Base-by-base conservation (phyloP, 2,888 invertebrate species). In the Andrena hattorfiana region DNA sequence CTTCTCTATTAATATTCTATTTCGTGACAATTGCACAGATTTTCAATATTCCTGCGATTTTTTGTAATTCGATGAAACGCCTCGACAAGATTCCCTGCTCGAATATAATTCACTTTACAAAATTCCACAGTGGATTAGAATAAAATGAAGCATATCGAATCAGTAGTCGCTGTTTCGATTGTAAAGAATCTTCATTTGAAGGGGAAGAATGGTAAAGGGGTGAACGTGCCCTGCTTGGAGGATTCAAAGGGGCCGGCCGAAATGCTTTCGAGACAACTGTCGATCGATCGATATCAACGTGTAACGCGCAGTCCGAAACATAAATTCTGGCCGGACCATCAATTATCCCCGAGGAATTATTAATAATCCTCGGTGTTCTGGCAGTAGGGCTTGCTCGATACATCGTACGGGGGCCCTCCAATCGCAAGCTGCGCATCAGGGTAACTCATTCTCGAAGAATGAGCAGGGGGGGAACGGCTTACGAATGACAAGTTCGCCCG, bases 351-450 rank as follows among this genome's bases (percentile, higher is more conserved):
- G 54, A 1, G 67, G 74, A 85, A 89, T 89, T 87, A 89, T 89
- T 89, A 89, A 89, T 89, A 89, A 89, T 85, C 77, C 74, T 82
- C 70, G 74, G 77, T 77, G 77, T 70, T 54, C 69, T 62, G 73
- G 71, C 81, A 77, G 73, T 56, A 60, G 62, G 66, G 66, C 73
- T 64, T 54, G 23, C n/a, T 67, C 72, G 68, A 85, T 84, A 48
- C 75, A 62, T 69, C 76, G 72, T 62, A 74, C 70, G 60, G 67
- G 71, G 81, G 71, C 42, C 80, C 69, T 78, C 80, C 82, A 80
- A 88, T 89, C 88, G 84, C 66, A 74, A 74, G 79, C 82, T 74
- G 69, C 85, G 72, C 78, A 76, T 84, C 85, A 20, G 63, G 78
- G 66, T 73, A 75, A 54, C 77, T 51, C 60, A 60, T 54, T 77